These are phyloP conservation scores for Myodes glareolus DNA, from an alignment of 2,113 vertebrate genomes.

Conservation along the genomic window DNA sequence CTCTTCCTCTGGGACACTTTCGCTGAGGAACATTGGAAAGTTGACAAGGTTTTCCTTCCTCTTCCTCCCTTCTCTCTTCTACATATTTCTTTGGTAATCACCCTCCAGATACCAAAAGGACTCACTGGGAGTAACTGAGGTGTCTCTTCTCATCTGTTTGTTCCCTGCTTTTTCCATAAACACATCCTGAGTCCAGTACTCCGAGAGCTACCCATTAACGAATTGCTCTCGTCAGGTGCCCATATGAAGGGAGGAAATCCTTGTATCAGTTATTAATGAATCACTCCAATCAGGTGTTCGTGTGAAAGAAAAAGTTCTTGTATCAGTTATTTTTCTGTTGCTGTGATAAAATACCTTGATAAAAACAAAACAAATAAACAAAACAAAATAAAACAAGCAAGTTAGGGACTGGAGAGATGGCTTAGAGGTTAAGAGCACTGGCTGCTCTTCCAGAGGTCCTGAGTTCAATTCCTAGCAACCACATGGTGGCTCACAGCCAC, in stretches of 20 bases:
- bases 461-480: too few species aligned
- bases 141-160: not conserved
- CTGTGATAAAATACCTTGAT: not conserved
- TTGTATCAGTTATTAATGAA: not conserved
- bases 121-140: not conserved
- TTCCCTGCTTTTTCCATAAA: not conserved
- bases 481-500: too few species aligned
- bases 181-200: not conserved
- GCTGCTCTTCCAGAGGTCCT: too few species aligned
- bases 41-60: not conserved
- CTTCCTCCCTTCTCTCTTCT: not conserved
- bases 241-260: not conserved
- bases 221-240: not conserved
- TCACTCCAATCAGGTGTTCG: not conserved
- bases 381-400: not conserved
- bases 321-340: not conserved
- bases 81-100: not conserved
- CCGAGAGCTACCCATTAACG: not conserved
- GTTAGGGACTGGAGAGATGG: not conserved
- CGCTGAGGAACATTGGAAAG: not conserved
- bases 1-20: not conserved
- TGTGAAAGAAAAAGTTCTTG: not conserved
- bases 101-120: not conserved
- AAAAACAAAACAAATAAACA: not conserved
- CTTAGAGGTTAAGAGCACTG: too few species aligned